phyloP scores from a whole-genome alignment of 2,113 vertebrate species.

The Nothocercus nigrocapillus region DNA sequence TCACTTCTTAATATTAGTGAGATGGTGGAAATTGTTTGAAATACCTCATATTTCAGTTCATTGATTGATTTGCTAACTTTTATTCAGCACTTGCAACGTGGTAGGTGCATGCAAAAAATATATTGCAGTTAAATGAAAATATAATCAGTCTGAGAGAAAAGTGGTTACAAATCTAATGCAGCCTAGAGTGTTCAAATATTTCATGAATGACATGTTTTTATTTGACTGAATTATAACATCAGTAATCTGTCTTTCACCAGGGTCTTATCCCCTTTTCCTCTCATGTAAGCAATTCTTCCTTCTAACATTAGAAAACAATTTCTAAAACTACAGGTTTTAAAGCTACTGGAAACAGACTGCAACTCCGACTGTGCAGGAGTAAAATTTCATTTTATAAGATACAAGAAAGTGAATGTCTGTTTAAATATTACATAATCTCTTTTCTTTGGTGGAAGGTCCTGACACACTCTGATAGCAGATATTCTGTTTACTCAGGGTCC shows the following conservation, averaged over 20 bases:
- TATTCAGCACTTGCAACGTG: not conserved
- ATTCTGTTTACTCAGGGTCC: not conserved
- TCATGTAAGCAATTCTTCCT: constrained; percentile 13
- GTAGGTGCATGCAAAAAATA: not conserved
- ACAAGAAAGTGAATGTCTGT: not conserved
- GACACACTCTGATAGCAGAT: not conserved
- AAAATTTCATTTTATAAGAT: not conserved
- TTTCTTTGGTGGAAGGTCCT: not conserved
- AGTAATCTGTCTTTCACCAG: not conserved
- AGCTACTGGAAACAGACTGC: not conserved
- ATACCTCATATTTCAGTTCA: not conserved
- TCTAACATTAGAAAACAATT: not conserved
- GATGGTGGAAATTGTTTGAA: not conserved
- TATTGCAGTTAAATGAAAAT: constrained; percentile 34
- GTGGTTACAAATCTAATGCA: constrained; percentile 20
- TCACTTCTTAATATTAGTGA: not conserved
- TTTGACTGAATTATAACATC: constrained; percentile 10
- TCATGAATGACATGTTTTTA: constrained; percentile 54
- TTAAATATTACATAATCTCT: not conserved
- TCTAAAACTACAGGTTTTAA: not conserved
- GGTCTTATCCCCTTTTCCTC: not conserved
- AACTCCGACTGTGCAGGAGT: not conserved
- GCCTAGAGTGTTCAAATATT: constrained; percentile 35
- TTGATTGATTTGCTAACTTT: not conserved
- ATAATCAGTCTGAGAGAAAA: constrained; percentile 44